These are phyloP conservation scores for Bilobella aurantiaca DNA, from an alignment of 1,140 invertebrate species.

Conservation along the genomic window DNA sequence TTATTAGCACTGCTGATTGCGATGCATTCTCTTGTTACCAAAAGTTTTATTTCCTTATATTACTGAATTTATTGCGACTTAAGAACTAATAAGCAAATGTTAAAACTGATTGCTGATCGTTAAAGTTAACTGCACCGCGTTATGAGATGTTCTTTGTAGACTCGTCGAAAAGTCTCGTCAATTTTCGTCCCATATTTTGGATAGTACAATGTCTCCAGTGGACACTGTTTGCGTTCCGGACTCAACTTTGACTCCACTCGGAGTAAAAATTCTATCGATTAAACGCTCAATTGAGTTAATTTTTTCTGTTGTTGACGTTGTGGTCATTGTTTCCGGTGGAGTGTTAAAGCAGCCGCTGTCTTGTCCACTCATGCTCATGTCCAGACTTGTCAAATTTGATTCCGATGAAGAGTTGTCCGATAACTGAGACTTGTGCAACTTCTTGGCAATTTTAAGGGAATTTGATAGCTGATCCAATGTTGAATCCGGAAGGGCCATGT, in stretches of 20 bases:
- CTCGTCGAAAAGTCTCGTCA: background rate
- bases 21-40: too few species aligned
- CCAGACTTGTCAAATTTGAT: background rate
- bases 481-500: constrained; percentile 83
- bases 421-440: constrained; percentile 44
- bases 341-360: background rate
- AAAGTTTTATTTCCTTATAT: too few species aligned
- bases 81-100: too few species aligned
- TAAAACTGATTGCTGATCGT: too few species aligned
- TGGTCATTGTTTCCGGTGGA: background rate
- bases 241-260: background rate
- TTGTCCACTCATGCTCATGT: background rate
- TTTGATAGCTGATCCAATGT: constrained; percentile 84
- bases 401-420: background rate
- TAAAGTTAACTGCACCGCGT: too few species aligned
- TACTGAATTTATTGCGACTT: too few species aligned
- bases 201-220: constrained; percentile 11
- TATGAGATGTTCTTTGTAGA: too few species aligned
- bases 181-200: constrained; percentile 1
- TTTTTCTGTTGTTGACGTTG: background rate
- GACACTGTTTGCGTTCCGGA: constrained; percentile 2
- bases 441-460: constrained; percentile 83
- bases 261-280: background rate
- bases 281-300: constrained; percentile 3
- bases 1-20: too few species aligned